A percentile compares a stretch with the other conserved stretches of the same genome.
Evolutionary conservation across 2,797 vertebrate species (phyloP).

Genomic region (Sebastes vulpes): DNA sequence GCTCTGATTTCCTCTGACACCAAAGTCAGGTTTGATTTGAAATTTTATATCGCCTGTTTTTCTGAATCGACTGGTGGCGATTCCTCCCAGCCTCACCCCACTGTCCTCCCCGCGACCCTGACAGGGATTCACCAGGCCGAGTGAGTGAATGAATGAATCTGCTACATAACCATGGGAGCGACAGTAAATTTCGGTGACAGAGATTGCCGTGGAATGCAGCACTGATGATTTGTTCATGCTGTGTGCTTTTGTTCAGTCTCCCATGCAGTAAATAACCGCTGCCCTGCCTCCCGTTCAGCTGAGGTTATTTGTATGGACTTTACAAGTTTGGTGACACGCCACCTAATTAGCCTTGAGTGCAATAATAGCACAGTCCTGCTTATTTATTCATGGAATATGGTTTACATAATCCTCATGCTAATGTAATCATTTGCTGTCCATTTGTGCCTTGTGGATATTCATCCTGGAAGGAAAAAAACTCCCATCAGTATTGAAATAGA

Average conservation of each 20-base stretch:
- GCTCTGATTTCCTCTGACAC: slow-evolving; percentile 17
- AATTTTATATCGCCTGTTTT: slow-evolving; percentile 32
- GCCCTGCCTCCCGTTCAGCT: slow-evolving; percentile 1
- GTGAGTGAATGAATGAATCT: slow-evolving; percentile 27
- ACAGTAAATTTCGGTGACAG: slow-evolving; percentile 46
- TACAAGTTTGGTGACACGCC: slow-evolving; percentile 46
- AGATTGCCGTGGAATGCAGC: slow-evolving; percentile 24
- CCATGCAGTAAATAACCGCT: slow-evolving; percentile 25
- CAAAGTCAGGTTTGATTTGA: slow-evolving; percentile 31
- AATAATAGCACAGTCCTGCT: slow-evolving; percentile 37
- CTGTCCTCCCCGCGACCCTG: slow-evolving; percentile 20
- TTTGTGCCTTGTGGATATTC: slow-evolving; percentile 47
- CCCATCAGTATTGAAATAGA: slow-evolving; percentile 30
- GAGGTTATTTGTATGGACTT: slow-evolving; percentile 21
- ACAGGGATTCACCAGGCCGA: background rate
- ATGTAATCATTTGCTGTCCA: slow-evolving; percentile 68
- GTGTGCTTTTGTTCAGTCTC: slow-evolving; percentile 26
- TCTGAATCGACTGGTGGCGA: slow-evolving; percentile 7
- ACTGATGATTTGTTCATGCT: slow-evolving; percentile 28
- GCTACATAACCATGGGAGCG: slow-evolving; percentile 22
- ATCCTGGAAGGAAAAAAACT: slow-evolving; percentile 21
- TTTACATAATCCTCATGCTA: slow-evolving; percentile 62
- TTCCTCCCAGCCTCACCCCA: background rate
- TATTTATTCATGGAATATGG: slow-evolving; percentile 62
- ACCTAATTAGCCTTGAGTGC: slow-evolving; percentile 60